Base-by-base conservation (phyloP, 64 coral and sea anemone genomes). In the Actinia equina region DNA sequence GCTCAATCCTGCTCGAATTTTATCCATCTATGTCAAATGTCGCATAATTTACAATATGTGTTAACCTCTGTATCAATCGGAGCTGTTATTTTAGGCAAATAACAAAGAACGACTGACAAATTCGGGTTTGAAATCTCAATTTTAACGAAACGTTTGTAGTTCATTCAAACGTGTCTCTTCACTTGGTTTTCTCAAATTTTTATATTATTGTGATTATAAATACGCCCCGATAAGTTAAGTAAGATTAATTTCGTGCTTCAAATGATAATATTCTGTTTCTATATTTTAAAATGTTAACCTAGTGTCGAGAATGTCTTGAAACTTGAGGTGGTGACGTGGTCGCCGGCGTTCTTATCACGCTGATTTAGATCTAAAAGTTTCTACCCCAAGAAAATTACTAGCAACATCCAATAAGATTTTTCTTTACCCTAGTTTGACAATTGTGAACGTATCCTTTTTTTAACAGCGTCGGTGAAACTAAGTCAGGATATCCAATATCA, bases 141-240 rank as follows among this genome's bases (percentile, higher is more conserved):
- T 65, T 19, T 22, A 3, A 16, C 69, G 69, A 37, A 74, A 2
- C 69, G 27, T 74, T 15, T 12, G 3, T 1, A 14, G n/a, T 74
- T 74, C 69, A 74, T 74, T 74, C 69, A 74, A 30, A 74, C 69
- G 62, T 65, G 62, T 65, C 55, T 57, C 55, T 57, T 57, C 55
- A 57, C 11, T 57, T 49, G 4, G 46, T 49, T 49, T 49, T 57
- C 55, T 6, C 55, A 57, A 57, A 14, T 57, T 57, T 57, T 16
- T 1, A 57, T 13, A 13, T 7, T 8, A 57, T 57, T 57, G 3
- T 57, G 11, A 11, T 57, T 8, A 8, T 16, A 57, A 57, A 57
- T 57, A 57, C 11, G 55, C 11, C 6, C 11, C 15, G 55, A 16
- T 57, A 16, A 57, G 55, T 12, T 12, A 12, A 57, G 1, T 12